Evolutionary conservation across 2,888 invertebrate genomes (phyloP).

Genomic region (Arge pagana): DNA sequence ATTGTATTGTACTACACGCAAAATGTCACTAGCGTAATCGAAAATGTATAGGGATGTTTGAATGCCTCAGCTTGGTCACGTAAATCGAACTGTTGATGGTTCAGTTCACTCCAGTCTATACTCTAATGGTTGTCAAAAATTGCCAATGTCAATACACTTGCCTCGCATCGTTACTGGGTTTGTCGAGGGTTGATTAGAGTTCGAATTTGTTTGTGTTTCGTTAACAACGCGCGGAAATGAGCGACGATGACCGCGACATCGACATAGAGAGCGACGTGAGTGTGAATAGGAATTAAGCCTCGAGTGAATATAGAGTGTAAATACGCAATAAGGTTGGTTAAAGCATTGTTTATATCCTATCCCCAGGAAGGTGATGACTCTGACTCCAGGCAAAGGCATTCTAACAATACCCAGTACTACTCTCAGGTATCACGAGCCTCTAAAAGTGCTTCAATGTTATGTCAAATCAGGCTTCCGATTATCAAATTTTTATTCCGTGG

Average conservation of each 20-base stretch:
- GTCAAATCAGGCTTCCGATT: neutral
- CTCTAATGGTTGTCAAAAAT: too few relatives aligned
- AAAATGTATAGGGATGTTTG: too few relatives aligned
- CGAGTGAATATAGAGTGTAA: slow-evolving; percentile 9
- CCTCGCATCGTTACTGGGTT: neutral
- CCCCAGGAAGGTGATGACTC: slow-evolving; percentile 80
- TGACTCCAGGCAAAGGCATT: slow-evolving; percentile 71
- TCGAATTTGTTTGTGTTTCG: slow-evolving; percentile 8
- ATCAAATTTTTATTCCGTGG: neutral
- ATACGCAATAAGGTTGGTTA: slow-evolving; percentile 13
- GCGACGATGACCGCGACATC: slow-evolving; percentile 93
- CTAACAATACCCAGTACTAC: slow-evolving; percentile 72
- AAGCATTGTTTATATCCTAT: slow-evolving; percentile 19
- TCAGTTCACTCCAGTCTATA: too few relatives aligned
- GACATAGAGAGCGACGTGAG: slow-evolving; percentile 95
- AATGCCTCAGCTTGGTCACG: too few relatives aligned
- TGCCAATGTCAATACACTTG: too few relatives aligned
- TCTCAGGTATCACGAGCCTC: slow-evolving; percentile 69
- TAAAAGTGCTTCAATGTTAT: slow-evolving; percentile 13
- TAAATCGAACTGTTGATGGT: too few relatives aligned
- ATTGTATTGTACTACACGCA: too few relatives aligned
- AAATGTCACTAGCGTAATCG: too few relatives aligned
- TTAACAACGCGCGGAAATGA: slow-evolving; percentile 64
- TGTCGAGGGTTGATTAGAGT: neutral
- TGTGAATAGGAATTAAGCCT: slow-evolving; percentile 42